Base-by-base conservation (phyloP, 30 jellyfish, hydroid and myxozoan genomes). In the Aurelia sp. region DNA sequence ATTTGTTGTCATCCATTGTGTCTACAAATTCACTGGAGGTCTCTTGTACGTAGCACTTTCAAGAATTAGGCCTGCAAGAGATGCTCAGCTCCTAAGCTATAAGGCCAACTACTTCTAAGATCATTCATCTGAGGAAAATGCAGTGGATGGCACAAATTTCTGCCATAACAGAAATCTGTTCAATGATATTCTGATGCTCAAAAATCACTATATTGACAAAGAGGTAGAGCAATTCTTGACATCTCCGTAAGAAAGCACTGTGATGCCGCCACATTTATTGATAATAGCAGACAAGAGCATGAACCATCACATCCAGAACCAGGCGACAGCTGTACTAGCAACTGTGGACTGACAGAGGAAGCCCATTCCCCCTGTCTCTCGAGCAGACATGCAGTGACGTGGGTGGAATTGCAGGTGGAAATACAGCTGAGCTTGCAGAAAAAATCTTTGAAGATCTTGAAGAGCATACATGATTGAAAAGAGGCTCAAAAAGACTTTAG, bases 131-230 rank as follows among this genome's bases (percentile, higher is more conserved):
- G n/a, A n/a, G n/a, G n/a, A n/a, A n/a, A n/a, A n/a, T n/a, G n/a
- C n/a, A n/a, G n/a, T n/a, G n/a, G n/a, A n/a, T n/a, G n/a, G n/a
- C n/a, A n/a, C n/a, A 21, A 59, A 79, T 67, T 79, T 31, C 48
- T 67, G 90, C 3, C 90, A 79, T 48, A 24, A 60, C 52, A 63
- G 90, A 44, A 63, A 63, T 11, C 40, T 63, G 33, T 79, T 79
- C 51, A 52, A 24, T 17, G 55, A 55, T 10, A 79, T 79, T 30
- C 12, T 64, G 74, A 44, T 30, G 58, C 82, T 67, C n/a, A 58
- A 58, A 4, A 17, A 44, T 21, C 33, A 16, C 22, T 79, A 79
- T 33, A 58, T 78, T 38, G 78, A 78, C 63, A 59, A 57, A 17
- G 41, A 41, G 7, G 10, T 41, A 59, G 68, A 16, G 68, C 5